Conservation (phyloP, 2,113 vertebrate genomes). For the Asarcornis scutulata region DNA sequence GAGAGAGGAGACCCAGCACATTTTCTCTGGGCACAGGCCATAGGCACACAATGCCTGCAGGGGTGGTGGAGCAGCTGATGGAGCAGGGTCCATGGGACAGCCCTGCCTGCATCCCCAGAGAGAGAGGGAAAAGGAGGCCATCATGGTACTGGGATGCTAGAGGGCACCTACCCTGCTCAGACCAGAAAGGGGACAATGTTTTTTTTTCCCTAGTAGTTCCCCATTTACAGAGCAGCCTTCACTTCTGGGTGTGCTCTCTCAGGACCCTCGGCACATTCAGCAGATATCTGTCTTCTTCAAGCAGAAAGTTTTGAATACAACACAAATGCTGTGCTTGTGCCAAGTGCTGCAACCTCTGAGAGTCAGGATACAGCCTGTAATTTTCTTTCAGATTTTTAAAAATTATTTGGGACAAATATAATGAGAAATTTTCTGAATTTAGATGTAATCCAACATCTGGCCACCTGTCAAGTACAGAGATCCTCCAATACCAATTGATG, state of each 20-base stretch:
- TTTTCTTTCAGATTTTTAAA: neutral
- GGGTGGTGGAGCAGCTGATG: neutral
- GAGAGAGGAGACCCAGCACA: neutral
- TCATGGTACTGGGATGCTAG: neutral
- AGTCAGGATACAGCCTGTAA: neutral
- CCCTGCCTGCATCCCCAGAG: neutral
- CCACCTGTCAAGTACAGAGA: neutral
- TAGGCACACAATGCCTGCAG: neutral
- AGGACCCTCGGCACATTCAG: neutral
- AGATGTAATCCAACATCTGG: neutral
- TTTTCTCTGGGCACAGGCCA: neutral
- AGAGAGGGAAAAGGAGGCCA: too few relatives aligned
- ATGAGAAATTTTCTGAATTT: neutral
- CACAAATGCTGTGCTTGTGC: neutral
- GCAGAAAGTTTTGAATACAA: neutral
- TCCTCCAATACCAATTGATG: rapidly evolving
- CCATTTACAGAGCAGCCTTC: neutral
- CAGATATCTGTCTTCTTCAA: neutral
- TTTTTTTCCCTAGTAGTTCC: neutral
- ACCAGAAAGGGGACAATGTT: neutral
- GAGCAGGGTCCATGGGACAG: neutral
- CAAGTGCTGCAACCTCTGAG: neutral
- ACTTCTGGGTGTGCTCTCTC: neutral
- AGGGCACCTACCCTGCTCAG: neutral
- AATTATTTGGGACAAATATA: neutral